Evolutionary conservation across 2,113 vertebrate species (phyloP), one percentile per base, ranked within the genome.

Genomic region (Corvus moneduloides): DNA sequence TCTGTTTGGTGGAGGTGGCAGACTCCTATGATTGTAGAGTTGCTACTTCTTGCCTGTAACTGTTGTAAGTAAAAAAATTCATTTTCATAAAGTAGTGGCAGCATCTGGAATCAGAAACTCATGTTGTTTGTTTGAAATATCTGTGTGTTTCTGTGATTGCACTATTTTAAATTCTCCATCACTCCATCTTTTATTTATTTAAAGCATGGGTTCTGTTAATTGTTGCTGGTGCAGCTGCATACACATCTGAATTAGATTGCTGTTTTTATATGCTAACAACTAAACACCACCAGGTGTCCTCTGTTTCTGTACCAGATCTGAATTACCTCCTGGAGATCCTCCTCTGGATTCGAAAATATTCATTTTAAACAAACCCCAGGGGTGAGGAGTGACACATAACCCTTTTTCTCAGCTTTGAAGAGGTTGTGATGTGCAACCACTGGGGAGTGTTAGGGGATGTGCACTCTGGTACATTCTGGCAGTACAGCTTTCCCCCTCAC

Each of bases 221-320:
- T 79, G 44, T 22, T 14, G 8, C 37, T 87, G 63, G 14, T 74
- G 68, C 67, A 77, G 39, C 76, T 90, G 83, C 48, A 48, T 8
- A 3, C 23, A 20, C 12, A 7, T 37, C 24, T 66, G 59, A 86
- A 19, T 48, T 39, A 43, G 28, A 62, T 83, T 87, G 56, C 52
- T 86, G 51, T 44, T 66, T 76, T 44, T 54, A 5, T 59, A 86
- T 28, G 16, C 61, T 62, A 48, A 54, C 59, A 88, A 12, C 44
- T 41, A 27, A 80, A 54, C n/a, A 90, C 90, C 81, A 77, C 69
- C 68, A 91, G 93, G 43, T 89, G 93, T 85, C 87, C 71, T 81
- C 69, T 90, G 22, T 39, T 89, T 55, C 84, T 79, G 41, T 30
- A 20, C 48, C 39, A 23, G n/a, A 14, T 56, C 59, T 71, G 27